A percentile compares a stretch with the other conserved stretches of the same genome.
These are phyloP conservation scores for Mus spretus DNA, from an alignment of 2,797 vertebrate species.

Conservation along the genomic window DNA sequence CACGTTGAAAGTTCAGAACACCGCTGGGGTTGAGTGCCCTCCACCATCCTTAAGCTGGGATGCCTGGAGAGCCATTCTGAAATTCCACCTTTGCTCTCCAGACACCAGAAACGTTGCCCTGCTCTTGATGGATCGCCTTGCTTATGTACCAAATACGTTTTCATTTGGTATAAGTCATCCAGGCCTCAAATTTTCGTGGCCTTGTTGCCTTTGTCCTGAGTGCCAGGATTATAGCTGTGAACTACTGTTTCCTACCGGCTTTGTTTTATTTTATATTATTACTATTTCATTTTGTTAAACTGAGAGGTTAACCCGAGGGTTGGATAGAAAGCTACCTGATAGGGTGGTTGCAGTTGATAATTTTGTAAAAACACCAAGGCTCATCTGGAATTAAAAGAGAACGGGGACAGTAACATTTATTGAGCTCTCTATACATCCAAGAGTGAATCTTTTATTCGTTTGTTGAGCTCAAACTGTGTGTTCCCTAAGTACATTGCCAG, in stretches of 20 bases:
- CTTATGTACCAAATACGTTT: conserved; percentile 33
- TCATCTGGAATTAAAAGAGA: background rate
- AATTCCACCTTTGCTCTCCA: background rate
- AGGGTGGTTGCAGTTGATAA: background rate
- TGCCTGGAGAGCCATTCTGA: background rate
- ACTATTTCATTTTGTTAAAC: background rate
- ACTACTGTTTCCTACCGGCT: background rate
- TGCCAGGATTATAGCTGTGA: background rate
- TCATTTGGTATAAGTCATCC: background rate
- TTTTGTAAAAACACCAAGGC: conserved; percentile 1
- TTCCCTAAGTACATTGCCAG: background rate
- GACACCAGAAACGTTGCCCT: background rate
- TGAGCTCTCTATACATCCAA: background rate
- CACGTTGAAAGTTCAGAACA: conserved; percentile 57
- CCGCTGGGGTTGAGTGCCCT: background rate
- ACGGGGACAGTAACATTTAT: background rate
- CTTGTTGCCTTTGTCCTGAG: background rate
- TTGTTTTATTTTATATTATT: background rate
- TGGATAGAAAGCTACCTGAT: background rate
- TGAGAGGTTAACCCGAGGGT: background rate
- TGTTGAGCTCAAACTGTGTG: background rate
- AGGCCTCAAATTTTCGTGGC: background rate
- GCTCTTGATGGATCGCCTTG: background rate
- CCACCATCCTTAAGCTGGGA: background rate
- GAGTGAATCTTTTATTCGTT: background rate